A percentile compares a stretch with the other conserved stretches of the same genome.
Conservation (phyloP, 2,888 invertebrate species). For the Crioceris asparagi region DNA sequence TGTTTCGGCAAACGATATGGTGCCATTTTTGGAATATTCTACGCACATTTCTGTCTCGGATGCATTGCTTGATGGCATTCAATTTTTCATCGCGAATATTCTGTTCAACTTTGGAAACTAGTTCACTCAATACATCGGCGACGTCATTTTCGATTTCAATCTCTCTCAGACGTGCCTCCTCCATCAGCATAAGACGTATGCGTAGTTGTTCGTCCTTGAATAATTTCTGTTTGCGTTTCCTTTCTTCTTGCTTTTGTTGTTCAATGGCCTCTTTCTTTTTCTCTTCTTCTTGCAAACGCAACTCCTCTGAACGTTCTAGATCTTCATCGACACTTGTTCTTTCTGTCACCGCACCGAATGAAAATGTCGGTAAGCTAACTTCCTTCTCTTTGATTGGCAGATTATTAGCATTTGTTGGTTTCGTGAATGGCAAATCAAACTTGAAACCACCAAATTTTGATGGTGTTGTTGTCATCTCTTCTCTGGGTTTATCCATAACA, state of each 20-base stretch:
- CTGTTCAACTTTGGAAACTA: constrained; percentile 33
- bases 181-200: too few relatives aligned
- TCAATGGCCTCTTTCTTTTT: not conserved
- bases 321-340: too few relatives aligned
- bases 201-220: constrained; percentile 17
- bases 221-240: too few relatives aligned
- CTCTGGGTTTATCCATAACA: too few relatives aligned
- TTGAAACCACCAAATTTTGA: too few relatives aligned
- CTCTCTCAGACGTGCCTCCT: constrained; percentile 18
- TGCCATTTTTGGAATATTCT: constrained; percentile 42
- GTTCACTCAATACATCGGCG: constrained; percentile 26
- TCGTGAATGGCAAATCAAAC: too few relatives aligned
- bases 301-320: too few relatives aligned
- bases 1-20: constrained; percentile 32
- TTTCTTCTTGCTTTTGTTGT: constrained; percentile 14
- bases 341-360: too few relatives aligned
- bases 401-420: too few relatives aligned
- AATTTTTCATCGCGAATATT: constrained; percentile 32
- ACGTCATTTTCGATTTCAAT: constrained; percentile 28
- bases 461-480: too few relatives aligned
- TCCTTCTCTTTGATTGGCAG: too few relatives aligned
- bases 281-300: constrained; percentile 10
- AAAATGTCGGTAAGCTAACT: too few relatives aligned
- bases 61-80: constrained; percentile 32
- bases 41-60: constrained; percentile 31